Evolutionary conservation across 2,888 invertebrate species (phyloP).

Genomic region (Cantharis rustica): DNA sequence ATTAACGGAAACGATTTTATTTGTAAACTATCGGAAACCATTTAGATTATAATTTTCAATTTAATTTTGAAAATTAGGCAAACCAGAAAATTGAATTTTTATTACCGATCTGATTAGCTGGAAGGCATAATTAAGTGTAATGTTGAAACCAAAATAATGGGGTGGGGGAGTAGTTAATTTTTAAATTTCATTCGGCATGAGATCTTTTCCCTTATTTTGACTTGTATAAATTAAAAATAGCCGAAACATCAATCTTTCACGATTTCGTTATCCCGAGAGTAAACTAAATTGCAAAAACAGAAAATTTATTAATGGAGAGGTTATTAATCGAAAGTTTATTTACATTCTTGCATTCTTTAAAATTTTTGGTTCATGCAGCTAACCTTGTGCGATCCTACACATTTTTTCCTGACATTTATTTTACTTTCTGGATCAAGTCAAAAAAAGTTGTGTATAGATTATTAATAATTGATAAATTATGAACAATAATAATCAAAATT

Average conservation of each 20-base stretch:
- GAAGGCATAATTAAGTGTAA: neutral
- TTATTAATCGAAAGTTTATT: neutral
- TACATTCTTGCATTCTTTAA: neutral
- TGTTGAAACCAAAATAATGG: neutral
- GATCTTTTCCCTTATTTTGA: neutral
- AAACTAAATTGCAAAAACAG: neutral
- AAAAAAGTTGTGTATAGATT: neutral
- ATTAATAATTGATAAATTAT: slow-evolving; percentile 1
- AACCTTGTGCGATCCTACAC: neutral
- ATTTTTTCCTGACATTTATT: neutral
- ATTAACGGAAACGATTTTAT: neutral
- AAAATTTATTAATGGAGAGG: neutral
- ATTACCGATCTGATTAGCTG: neutral
- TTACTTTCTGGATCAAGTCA: neutral
- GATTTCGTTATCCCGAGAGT: neutral
- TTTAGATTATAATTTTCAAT: neutral
- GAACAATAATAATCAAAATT: neutral
- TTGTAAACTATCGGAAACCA: neutral
- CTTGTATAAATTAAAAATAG: neutral
- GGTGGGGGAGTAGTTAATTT: neutral
- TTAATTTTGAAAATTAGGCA: neutral
- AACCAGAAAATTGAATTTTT: neutral
- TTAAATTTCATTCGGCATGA: neutral
- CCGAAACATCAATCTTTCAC: neutral
- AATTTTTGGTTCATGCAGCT: neutral